These are phyloP conservation scores for Pristionchus entomophagus DNA, from an alignment of 2,888 invertebrate species.

Conservation along the genomic window DNA sequence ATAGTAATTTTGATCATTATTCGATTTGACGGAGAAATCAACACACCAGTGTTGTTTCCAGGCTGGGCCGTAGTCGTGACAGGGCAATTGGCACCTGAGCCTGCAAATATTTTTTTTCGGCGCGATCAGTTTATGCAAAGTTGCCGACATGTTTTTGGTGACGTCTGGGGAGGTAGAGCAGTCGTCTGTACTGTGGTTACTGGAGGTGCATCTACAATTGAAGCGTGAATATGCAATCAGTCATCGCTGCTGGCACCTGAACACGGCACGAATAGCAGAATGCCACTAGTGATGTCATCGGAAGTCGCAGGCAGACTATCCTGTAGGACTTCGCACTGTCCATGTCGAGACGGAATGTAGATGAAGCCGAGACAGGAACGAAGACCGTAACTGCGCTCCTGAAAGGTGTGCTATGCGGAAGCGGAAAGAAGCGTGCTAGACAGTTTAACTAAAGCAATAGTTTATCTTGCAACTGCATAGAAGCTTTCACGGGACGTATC, in stretches of 20 bases:
- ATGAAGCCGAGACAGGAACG: conserved; percentile 16
- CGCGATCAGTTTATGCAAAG: background rate
- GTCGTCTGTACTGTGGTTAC: background rate
- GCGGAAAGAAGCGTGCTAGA: background rate
- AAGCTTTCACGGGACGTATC: too few species aligned
- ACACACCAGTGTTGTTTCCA: background rate
- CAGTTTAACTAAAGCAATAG: too few species aligned
- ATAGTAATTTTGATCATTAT: too few species aligned
- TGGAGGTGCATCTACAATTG: background rate
- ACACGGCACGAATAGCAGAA: background rate
- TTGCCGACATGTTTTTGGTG: background rate
- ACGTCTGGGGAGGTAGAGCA: too few species aligned
- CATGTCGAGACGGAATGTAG: background rate
- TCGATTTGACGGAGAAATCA: too few species aligned
- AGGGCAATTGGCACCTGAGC: background rate
- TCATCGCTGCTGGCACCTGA: too few species aligned
- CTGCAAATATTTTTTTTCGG: background rate
- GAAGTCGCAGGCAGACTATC: background rate
- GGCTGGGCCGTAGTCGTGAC: background rate
- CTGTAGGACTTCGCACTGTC: background rate
- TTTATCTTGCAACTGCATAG: too few species aligned
- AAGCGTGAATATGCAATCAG: too few species aligned
- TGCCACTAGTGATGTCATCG: background rate
- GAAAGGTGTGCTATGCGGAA: background rate
- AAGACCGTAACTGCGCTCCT: background rate